Evolutionary conservation across 2,113 vertebrate species (phyloP).

Genomic region (Aptenodytes forsteri): DNA sequence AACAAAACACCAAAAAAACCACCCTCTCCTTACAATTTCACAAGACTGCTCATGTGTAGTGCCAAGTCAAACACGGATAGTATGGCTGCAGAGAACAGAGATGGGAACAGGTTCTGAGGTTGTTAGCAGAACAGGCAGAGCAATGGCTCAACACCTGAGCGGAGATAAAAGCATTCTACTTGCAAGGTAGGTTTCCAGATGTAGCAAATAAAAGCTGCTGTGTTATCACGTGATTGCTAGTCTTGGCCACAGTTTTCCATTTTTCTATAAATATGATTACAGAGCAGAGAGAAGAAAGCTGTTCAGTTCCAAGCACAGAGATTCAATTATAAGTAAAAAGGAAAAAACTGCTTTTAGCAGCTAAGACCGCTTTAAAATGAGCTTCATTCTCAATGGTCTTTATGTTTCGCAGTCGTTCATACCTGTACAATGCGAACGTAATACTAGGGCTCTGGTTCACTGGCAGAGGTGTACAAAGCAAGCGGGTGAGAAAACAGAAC

Average conservation of each 20-base stretch:
- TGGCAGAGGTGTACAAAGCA: background rate
- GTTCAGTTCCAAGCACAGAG: background rate
- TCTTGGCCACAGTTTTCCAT: background rate
- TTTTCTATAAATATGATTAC: background rate
- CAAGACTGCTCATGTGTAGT: background rate
- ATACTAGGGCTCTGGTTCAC: background rate
- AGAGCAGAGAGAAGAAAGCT: background rate
- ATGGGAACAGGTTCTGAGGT: background rate
- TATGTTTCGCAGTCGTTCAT: background rate
- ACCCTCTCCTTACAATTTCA: background rate
- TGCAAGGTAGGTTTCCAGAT: conserved; percentile 31
- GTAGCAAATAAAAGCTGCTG: background rate
- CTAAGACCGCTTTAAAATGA: background rate
- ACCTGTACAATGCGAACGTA: background rate
- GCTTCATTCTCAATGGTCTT: background rate
- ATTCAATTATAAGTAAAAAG: background rate
- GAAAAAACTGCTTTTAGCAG: background rate
- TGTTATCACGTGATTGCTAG: background rate
- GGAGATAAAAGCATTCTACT: background rate
- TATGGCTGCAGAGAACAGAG: background rate
- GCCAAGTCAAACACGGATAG: conserved; percentile 35
- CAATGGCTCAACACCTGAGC: background rate
- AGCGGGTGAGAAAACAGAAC: background rate
- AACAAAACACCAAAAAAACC: background rate
- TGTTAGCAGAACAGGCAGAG: background rate